phyloP scores from a whole-genome alignment of 1,140 invertebrate species.

The Brachionus calyciflorus region DNA sequence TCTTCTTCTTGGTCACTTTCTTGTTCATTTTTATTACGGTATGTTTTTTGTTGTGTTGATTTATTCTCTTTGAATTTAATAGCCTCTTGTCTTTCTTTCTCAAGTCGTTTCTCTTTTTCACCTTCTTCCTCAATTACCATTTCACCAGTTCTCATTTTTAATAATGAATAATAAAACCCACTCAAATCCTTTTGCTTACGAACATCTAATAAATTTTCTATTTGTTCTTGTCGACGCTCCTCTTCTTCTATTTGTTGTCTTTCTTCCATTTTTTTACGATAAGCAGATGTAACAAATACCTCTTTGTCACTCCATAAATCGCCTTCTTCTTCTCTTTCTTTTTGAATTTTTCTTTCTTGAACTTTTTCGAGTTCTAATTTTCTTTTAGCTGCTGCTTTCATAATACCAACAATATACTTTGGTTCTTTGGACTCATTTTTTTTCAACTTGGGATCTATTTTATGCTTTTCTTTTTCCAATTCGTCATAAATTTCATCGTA shows the following conservation, averaged over 20 bases:
- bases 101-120: slow-evolving; percentile 38
- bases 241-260: slow-evolving; percentile 44
- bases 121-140: slow-evolving; percentile 44
- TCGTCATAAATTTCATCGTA: slow-evolving; percentile 47
- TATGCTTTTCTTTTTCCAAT: slow-evolving; percentile 24
- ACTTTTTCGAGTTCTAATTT: slow-evolving; percentile 48
- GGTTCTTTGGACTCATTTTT: slow-evolving; percentile 47
- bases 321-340: slow-evolving; percentile 50
- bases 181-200: slow-evolving; percentile 34
- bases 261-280: slow-evolving; percentile 49
- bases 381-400: slow-evolving; percentile 49
- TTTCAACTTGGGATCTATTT: slow-evolving; percentile 24
- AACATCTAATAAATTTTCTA: slow-evolving; percentile 39
- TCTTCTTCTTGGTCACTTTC: slow-evolving; percentile 33
- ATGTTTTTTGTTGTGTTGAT: slow-evolving; percentile 2
- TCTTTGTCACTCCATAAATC: slow-evolving; percentile 51
- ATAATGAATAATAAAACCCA: slow-evolving; percentile 38
- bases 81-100: slow-evolving; percentile 16
- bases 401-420: slow-evolving; percentile 50
- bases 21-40: slow-evolving; percentile 12
- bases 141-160: slow-evolving; percentile 45
- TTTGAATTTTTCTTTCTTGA: slow-evolving; percentile 51
- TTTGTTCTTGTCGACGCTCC: slow-evolving; percentile 35
- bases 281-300: slow-evolving; percentile 51
- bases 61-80: slow-evolving; percentile 26